Evolutionary conservation across 2,113 vertebrate genomes (phyloP), one percentile per base, ranked within the genome.

Genomic region (Tamias sibiricus): DNA sequence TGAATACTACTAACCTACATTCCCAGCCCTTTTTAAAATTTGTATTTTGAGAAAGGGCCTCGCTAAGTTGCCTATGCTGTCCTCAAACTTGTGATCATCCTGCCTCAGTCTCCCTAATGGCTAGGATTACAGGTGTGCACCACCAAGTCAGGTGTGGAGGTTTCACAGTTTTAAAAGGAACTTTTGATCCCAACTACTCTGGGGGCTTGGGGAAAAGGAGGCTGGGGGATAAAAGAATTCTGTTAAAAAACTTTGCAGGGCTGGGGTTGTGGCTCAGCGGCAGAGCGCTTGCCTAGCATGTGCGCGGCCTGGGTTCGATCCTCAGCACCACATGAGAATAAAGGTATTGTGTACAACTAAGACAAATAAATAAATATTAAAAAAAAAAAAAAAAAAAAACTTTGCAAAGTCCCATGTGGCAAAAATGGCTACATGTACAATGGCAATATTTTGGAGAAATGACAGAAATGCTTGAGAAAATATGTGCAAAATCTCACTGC

Each of bases 371-470:
- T n/a, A n/a, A n/a, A n/a, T n/a, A n/a, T n/a, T n/a, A n/a, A n/a
- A n/a, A n/a, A n/a, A n/a, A n/a, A n/a, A n/a, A n/a, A n/a, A n/a
- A n/a, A n/a, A n/a, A 72, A 52, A 80, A 71, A 84, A 49, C 9
- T 80, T 44, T 49, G 30, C 42, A 16, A 57, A 49, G n/a, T 75
- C 19, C 22, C 62, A 14, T 14, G 16, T 28, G 40, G 20, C 83
- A 71, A 59, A 82, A 77, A 92, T 1, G 16, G 44, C 13, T 49
- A 35, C 30, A 49, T 19, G 8, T 9, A 42, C 44, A 54, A 40
- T 69, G 52, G 32, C 24, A 80, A 69, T 72, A 89, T 75, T 90
- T n/a, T 92, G 52, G 62, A 87, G 47, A 90, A 79, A 87, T 66
- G 35, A 22, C 17, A 32, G 81, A 90, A 81, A 84, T 16, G 28